phyloP scores from a whole-genome alignment of 2,797 vertebrate species.

The Coranthus polyacanthus region DNA sequence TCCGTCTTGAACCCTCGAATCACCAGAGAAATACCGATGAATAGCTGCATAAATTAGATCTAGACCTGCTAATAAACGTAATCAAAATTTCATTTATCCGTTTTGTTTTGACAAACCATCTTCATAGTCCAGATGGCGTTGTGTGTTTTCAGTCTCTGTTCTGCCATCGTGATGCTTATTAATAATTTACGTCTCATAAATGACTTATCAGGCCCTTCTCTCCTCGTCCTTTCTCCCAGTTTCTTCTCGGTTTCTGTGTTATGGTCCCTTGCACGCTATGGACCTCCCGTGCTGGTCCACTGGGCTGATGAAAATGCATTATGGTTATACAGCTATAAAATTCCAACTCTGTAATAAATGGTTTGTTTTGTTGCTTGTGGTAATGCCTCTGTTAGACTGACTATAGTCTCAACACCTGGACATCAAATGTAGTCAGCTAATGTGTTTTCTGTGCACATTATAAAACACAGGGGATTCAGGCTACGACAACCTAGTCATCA shows the following conservation, averaged over 20 bases:
- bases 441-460: conserved; percentile 45
- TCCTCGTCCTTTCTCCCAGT: conserved; percentile 50
- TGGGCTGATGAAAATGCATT: conserved; percentile 43
- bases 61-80: conserved; percentile 87
- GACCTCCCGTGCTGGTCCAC: conserved; percentile 64
- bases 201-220: conserved; percentile 82
- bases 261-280: conserved; percentile 59
- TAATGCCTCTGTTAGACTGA: conserved; percentile 27
- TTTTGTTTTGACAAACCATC: conserved; percentile 89
- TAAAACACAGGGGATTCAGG: conserved; percentile 49
- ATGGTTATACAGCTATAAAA: conserved; percentile 41
- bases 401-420: conserved; percentile 30
- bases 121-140: conserved; percentile 87
- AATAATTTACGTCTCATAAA: conserved; percentile 88
- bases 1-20: conserved; percentile 62
- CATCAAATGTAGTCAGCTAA: too few relatives aligned
- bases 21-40: conserved; percentile 81
- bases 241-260: conserved; percentile 43
- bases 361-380: conserved; percentile 52
- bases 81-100: conserved; percentile 91
- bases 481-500: conserved; percentile 47
- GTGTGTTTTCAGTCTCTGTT: conserved; percentile 83
- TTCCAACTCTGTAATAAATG: conserved; percentile 38
- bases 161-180: conserved; percentile 85
- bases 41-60: conserved; percentile 84